phyloP scores from a whole-genome alignment of 2,797 vertebrate species.

The Enteromius paludinosus region DNA sequence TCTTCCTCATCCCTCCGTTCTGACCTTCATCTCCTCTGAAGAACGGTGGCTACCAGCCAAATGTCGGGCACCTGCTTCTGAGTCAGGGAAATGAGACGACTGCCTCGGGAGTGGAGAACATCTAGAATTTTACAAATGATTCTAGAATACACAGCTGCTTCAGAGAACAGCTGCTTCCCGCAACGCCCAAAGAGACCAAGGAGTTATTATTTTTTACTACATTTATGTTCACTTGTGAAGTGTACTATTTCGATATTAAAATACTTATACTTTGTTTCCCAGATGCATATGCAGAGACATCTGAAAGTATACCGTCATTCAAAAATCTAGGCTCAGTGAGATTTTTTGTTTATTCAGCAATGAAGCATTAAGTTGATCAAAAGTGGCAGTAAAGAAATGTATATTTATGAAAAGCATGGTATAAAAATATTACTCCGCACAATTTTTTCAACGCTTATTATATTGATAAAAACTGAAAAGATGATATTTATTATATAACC shows the following conservation, averaged over 20 bases:
- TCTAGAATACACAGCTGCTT: conserved; percentile 36
- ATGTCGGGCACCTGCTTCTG: conserved; percentile 27
- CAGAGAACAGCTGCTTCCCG: conserved; percentile 16
- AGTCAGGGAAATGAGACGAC: conserved; percentile 24
- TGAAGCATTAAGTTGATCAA: background rate
- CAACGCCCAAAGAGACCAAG: background rate
- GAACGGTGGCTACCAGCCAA: conserved; percentile 43
- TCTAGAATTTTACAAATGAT: conserved; percentile 37
- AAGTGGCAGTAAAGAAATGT: background rate
- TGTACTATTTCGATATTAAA: background rate
- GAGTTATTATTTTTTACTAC: background rate
- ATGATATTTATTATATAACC: too few species aligned
- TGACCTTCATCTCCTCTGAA: conserved; percentile 57
- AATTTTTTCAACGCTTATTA: background rate
- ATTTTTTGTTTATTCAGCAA: background rate
- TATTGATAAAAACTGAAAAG: background rate
- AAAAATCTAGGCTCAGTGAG: background rate
- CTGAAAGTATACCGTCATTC: background rate
- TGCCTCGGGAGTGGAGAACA: background rate
- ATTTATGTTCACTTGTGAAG: background rate
- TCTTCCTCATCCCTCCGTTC: conserved; percentile 45
- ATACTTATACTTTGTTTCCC: background rate
- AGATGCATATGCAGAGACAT: background rate
- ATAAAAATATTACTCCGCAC: background rate
- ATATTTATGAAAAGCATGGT: background rate